Conservation (phyloP, 2,113 vertebrate species). For the Alligator sinensis region DNA sequence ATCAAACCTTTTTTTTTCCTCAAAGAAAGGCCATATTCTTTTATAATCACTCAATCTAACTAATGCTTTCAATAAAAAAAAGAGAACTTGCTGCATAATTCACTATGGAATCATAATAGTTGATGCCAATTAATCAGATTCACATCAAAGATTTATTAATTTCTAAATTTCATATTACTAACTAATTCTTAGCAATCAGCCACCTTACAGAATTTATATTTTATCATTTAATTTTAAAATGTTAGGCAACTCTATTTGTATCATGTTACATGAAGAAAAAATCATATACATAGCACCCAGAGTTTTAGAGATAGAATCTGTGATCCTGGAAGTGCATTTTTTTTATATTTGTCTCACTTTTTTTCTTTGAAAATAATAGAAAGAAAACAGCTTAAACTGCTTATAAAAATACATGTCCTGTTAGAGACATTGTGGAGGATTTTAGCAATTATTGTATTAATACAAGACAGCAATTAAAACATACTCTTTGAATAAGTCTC, state of each 20-base stretch:
- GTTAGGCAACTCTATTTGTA: background rate
- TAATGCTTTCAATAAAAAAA: background rate
- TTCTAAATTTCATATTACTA: slow-evolving; percentile 33
- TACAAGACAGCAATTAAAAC: background rate
- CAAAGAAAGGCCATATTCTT: background rate
- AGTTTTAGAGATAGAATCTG: background rate
- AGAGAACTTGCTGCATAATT: background rate
- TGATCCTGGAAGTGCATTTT: background rate
- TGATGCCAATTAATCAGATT: background rate
- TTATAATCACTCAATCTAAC: background rate
- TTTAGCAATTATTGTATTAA: background rate
- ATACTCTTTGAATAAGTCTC: background rate
- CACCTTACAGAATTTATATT: background rate
- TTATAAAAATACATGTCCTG: background rate
- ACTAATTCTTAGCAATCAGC: slow-evolving; percentile 42
- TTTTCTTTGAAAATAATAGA: background rate
- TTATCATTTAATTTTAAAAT: background rate
- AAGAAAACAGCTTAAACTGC: background rate
- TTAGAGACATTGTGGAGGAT: background rate
- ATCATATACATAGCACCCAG: background rate
- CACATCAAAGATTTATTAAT: slow-evolving; percentile 27
- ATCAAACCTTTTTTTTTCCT: background rate
- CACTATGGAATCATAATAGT: background rate
- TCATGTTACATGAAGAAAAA: background rate
- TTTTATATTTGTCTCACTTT: background rate